Evolutionary conservation across 2,113 vertebrate genomes (phyloP).

Genomic region (Sterrhoptilus dennistouni): DNA sequence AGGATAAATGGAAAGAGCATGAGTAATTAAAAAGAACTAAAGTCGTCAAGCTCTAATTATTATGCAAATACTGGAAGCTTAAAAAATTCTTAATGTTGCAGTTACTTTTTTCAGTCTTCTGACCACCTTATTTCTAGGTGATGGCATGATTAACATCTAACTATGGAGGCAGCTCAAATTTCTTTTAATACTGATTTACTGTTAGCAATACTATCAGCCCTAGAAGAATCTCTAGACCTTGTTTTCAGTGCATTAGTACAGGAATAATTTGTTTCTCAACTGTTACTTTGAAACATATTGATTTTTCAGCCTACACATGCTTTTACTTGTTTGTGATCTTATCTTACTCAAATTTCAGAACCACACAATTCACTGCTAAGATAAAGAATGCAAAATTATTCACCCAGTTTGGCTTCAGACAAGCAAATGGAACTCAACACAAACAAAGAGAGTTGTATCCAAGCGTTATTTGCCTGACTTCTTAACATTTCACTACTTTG

Average conservation of each 20-base stretch:
- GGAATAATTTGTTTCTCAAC: constrained; percentile 31
- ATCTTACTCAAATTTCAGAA: constrained; percentile 52
- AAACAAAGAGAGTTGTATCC: constrained; percentile 15
- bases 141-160: background rate
- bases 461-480: background rate
- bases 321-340: constrained; percentile 53
- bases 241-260: background rate
- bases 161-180: background rate
- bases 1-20: background rate
- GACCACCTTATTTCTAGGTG: background rate
- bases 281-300: constrained; percentile 46
- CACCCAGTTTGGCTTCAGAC: constrained; percentile 37
- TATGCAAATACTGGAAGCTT: background rate
- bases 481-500: constrained; percentile 24
- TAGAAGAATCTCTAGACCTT: background rate
- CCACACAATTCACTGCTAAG: constrained; percentile 12
- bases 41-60: background rate
- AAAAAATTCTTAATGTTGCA: background rate
- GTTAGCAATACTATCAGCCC: background rate
- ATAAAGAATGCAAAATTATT: constrained; percentile 53
- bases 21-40: background rate
- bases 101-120: background rate
- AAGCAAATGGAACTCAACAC: constrained; percentile 9
- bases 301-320: constrained; percentile 47
- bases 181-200: background rate